Base-by-base conservation (phyloP, 30 jellyfish, hydroid and myxozoan genomes). In the Aurelia aurita region DNA sequence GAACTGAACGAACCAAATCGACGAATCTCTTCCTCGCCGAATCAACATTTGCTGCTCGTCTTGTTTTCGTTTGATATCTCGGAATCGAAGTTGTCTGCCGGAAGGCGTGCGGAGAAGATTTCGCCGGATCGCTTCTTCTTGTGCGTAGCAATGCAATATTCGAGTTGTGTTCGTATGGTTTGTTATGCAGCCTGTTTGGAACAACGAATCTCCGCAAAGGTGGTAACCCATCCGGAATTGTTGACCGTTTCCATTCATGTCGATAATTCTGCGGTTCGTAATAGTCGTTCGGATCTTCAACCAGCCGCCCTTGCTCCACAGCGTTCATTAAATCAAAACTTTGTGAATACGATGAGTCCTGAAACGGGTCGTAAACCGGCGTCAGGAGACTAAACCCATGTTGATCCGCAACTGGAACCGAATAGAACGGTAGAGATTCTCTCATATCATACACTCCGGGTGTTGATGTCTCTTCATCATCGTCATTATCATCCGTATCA, bases 381-480 rank as follows among this genome's bases (percentile, higher is more conserved):
- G 97, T 53, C 27, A 89, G 59, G 2, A 89, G 80, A 54, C 91
- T 74, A 58, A 61, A 81, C 23, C 89, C 97, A 34, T 73, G 85
- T 51, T 73, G 93, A 28, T 87, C 96, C 1, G 97, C 86, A 11
- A 89, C 90, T 0, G 97, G 97, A 9, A 89, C 77, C 8, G 97
- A 74, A 62, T 68, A 73, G 60, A 79, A 89, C 25, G 97, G 97
- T 43, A 89, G 43, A 0, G 97, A 14, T 35, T 45, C 96, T n/a
- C 87, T 72, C 85, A 75, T 70, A 57, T 87, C 96, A 32, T 72
- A 68, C 82, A 77, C 39, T 8, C 69, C 69, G 34, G 65, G 39
- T 8, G 93, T 39, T 2, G 93, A 62, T 8, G 93, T 21, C 26
- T 83, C 87, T 2, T n/a, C 66, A 11, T 68, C 81, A 3, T 83